A percentile compares a stretch with the other conserved stretches of the same genome.
phyloP scores from a whole-genome alignment of 2,888 invertebrate genomes.

The Acanthacorydalis orientalis region DNA sequence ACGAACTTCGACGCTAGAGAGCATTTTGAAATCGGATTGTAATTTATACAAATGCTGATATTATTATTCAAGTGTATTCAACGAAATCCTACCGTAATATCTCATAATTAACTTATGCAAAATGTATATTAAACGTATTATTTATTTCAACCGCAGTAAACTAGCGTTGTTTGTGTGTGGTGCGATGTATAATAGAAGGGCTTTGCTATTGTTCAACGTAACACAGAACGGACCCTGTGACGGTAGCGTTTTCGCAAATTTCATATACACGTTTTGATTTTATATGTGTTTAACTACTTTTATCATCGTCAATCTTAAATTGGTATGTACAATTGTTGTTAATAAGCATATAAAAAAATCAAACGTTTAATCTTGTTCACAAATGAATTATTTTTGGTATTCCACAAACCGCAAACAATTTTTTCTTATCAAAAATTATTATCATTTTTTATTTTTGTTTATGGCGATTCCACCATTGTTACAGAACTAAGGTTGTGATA shows the following conservation, averaged over 20 bases:
- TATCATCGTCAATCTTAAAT: too few species aligned
- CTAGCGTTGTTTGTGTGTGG: conserved; percentile 8
- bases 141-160: conserved; percentile 8
- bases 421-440: too few species aligned
- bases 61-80: conserved; percentile 5
- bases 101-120: conserved; percentile 23
- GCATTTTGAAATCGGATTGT: not conserved
- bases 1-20: too few species aligned
- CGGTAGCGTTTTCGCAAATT: not conserved
- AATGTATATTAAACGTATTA: conserved; percentile 12
- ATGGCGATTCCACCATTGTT: too few species aligned
- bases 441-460: too few species aligned
- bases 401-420: too few species aligned
- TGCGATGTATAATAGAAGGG: conserved; percentile 8
- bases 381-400: too few species aligned
- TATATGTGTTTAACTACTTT: too few species aligned
- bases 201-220: conserved; percentile 7
- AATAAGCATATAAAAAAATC: too few species aligned
- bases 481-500: too few species aligned
- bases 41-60: not conserved
- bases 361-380: too few species aligned
- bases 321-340: too few species aligned
- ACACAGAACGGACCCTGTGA: not conserved
- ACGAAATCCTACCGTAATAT: conserved; percentile 13
- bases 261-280: not conserved